phyloP scores from a whole-genome alignment of 2,797 vertebrate genomes.

The Poeciliopsis presidionis region DNA sequence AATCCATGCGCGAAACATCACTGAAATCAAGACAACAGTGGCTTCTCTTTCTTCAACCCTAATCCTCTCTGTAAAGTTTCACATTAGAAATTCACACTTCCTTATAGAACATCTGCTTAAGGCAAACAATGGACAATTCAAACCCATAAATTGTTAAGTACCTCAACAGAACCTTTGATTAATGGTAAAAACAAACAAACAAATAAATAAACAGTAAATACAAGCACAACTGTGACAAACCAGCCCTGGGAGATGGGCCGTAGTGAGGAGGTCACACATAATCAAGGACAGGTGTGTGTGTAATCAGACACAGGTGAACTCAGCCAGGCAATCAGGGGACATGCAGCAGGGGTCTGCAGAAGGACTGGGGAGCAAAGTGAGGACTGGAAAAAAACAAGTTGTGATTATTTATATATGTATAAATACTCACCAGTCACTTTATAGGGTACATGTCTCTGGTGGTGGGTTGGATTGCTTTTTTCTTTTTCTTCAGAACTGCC shows the following conservation, averaged over 20 bases:
- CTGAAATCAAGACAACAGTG: neutral
- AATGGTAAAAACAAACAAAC: neutral
- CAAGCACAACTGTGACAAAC: neutral
- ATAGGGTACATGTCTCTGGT: neutral
- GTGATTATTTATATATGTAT: neutral
- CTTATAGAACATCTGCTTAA: neutral
- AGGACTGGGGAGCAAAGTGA: neutral
- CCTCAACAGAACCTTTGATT: neutral
- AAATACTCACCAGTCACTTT: neutral
- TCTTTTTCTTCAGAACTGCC: neutral
- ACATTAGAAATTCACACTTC: neutral
- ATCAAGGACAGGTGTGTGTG: conserved; percentile 5
- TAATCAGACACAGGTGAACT: conserved; percentile 21
- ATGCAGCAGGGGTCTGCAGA: conserved; percentile 5
- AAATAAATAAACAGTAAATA: neutral
- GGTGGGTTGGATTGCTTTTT: neutral
- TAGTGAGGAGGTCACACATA: neutral
- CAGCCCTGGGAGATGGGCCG: neutral
- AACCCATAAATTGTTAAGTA: neutral
- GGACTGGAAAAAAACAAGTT: neutral
- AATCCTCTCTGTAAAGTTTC: neutral
- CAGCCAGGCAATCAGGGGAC: conserved; percentile 3
- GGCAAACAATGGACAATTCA: neutral
- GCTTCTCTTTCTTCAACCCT: neutral
- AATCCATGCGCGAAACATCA: neutral